These are phyloP conservation scores for Chironomus tepperi DNA, from an alignment of 1,140 invertebrate species.

Conservation along the genomic window DNA sequence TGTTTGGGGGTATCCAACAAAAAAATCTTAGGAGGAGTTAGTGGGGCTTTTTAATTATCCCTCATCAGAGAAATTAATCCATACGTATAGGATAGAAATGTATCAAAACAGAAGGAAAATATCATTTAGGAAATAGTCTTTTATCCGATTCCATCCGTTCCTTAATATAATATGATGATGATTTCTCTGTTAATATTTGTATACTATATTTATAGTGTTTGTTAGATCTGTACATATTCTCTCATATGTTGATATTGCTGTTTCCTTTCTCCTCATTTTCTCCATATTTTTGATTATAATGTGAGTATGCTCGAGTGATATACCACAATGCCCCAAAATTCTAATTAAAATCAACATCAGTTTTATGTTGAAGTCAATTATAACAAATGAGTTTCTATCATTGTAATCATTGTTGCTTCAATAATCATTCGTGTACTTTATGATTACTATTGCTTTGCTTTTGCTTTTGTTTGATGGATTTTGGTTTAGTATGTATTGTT, in stretches of 20 bases:
- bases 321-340: background rate
- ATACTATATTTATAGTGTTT: too few species aligned
- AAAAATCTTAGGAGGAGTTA: background rate
- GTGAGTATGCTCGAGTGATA: background rate
- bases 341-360: slow-evolving; percentile 14
- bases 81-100: background rate
- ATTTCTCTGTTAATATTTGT: background rate
- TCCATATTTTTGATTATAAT: background rate
- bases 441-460: background rate
- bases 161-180: background rate
- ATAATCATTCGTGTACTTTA: background rate
- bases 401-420: background rate
- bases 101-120: slow-evolving; percentile 8
- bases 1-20: background rate
- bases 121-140: background rate
- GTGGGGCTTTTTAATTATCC: background rate
- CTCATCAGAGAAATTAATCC: background rate
- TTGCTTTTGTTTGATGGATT: background rate
- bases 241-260: background rate
- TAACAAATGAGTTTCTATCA: slow-evolving; percentile 7
- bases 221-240: background rate
- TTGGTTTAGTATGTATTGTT: background rate
- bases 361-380: background rate
- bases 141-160: background rate
- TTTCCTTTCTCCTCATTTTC: background rate